Base-by-base conservation (phyloP, 2,113 vertebrate species). In the Chionis minor region DNA sequence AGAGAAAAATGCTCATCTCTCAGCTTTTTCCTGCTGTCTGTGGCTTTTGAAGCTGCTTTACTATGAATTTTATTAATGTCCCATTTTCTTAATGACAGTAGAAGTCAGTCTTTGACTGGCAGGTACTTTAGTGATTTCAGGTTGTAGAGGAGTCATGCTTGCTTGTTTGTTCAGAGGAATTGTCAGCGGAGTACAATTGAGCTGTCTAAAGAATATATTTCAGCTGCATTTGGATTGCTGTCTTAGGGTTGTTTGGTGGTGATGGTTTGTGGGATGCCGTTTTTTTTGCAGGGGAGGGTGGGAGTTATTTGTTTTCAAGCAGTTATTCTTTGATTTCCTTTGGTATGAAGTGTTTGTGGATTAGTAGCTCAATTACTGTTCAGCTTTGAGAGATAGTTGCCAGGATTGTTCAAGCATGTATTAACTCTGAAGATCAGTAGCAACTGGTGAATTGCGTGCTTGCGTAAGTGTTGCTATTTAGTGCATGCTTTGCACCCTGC, bases 401-500 rank as follows among this genome's bases (percentile, higher is more conserved):
- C 58, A 20, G 42, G n/a, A 14, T 66, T 89, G 18, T 66, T 77
- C 33, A 44, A 42, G 27, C 28, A 16, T 14, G 6, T 83, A 8
- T 18, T 38, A 94, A n/a, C 33, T 88, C 62, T 54, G 62, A 78
- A 77, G 21, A 54, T 44, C 14, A 40, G 19, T 35, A 62, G 33
- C 21, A 83, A 35, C 58, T 26, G 12, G 33, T 69, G 19, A 88
- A 23, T 32, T 58, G 2, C 26, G 4, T 80, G 21, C 56, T 61
- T 90, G 20, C 2, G 0, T 45, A 52, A 54, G 11, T 18, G 8
- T 28, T 84, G 30, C 49, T 44, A 20, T 78, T 81, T 52, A 1
- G 0, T 0, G 0, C 19, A 4, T 88, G 27, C 14, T 77, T 77
- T 69, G 7, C 14, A n/a, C 23, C 8, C 27, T 63, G 6, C 15